These are phyloP conservation scores for Platynereis dumerilii DNA, from an alignment of 2,888 invertebrate genomes.

Conservation along the genomic window DNA sequence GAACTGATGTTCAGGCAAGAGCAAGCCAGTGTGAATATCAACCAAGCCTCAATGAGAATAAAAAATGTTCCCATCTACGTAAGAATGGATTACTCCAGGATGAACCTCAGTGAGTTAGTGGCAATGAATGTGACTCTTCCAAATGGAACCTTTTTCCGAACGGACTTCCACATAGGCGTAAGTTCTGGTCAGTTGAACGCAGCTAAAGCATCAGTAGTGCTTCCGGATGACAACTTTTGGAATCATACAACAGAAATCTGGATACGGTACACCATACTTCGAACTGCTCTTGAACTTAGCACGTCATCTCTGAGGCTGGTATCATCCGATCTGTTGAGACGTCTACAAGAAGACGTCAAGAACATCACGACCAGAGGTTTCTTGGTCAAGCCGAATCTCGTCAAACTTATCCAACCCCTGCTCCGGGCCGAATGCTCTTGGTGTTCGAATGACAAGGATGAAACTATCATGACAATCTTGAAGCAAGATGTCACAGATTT, in stretches of 20 bases:
- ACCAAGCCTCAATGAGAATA: too few species aligned
- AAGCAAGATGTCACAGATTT: not conserved
- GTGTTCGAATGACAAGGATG: not conserved
- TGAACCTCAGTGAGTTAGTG: too few species aligned
- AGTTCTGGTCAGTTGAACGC: slow-evolving; percentile 1
- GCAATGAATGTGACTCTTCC: slow-evolving; percentile 4
- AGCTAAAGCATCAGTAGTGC: slow-evolving; percentile 2
- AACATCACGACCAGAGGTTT: not conserved
- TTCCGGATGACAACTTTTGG: slow-evolving; percentile 22
- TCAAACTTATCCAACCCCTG: not conserved
- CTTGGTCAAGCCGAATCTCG: not conserved
- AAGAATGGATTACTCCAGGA: too few species aligned
- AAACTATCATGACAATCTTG: not conserved
- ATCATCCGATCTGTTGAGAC: too few species aligned
- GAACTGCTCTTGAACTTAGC: slow-evolving; percentile 1
- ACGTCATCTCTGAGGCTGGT: not conserved
- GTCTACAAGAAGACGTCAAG: not conserved
- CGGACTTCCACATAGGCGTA: slow-evolving; percentile 1
- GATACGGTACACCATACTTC: slow-evolving; percentile 9
- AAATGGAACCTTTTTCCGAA: slow-evolving; percentile 2
- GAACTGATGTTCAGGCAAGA: too few species aligned
- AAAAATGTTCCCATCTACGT: too few species aligned
- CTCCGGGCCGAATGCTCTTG: not conserved
- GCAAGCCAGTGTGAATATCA: too few species aligned
- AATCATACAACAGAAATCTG: slow-evolving; percentile 16